Evolutionary conservation across 2,797 vertebrate species (phyloP).

Genomic region (Gymnoscopelus microlampas): DNA sequence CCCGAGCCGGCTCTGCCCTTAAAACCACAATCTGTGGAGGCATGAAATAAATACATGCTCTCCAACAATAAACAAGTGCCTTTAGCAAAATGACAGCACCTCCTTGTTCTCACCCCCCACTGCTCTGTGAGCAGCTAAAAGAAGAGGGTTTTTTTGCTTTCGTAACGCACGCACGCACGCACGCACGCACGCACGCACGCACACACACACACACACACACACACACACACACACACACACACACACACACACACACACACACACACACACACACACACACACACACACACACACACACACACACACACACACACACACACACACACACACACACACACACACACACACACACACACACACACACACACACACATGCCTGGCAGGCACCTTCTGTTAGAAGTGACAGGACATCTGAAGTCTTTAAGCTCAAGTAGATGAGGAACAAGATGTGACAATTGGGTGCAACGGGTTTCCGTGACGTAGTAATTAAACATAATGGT

Average conservation of each 20-base stretch:
- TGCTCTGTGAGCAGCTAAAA: slow-evolving; percentile 48
- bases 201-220: neutral
- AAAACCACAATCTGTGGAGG: slow-evolving; percentile 82
- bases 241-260: neutral
- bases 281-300: too few species aligned
- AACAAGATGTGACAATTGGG: too few species aligned
- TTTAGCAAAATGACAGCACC: slow-evolving; percentile 80
- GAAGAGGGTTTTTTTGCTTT: slow-evolving; percentile 7
- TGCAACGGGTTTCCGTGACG: too few species aligned
- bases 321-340: too few species aligned
- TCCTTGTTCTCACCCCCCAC: slow-evolving; percentile 63
- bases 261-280: too few species aligned
- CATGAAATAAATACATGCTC: slow-evolving; percentile 85
- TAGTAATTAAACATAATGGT: too few species aligned
- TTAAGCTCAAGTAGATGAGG: too few species aligned
- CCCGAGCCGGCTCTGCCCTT: slow-evolving; percentile 78
- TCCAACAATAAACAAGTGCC: slow-evolving; percentile 86
- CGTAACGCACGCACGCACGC: slow-evolving; percentile 38
- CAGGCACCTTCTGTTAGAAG: too few species aligned
- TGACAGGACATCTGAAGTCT: too few species aligned
- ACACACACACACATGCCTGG: too few species aligned
- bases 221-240: neutral
- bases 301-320: too few species aligned
- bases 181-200: slow-evolving; percentile 9
- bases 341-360: too few species aligned